Evolutionary conservation across 2,797 vertebrate species (phyloP).

Genomic region (Aphelocoma californica): DNA sequence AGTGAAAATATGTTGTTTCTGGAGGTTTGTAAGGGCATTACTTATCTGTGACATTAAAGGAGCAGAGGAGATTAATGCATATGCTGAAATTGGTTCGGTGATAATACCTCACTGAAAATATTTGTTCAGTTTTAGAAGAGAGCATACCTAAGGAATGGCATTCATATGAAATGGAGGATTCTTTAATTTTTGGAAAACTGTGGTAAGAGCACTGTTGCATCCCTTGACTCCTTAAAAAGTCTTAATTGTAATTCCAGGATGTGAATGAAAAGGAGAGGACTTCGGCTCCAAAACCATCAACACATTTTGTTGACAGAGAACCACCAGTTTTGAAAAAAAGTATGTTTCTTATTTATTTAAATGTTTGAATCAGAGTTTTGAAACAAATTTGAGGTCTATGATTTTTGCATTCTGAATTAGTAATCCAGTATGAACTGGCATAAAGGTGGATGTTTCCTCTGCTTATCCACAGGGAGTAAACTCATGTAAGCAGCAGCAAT

Average conservation of each 20-base stretch:
- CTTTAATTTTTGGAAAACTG: background rate
- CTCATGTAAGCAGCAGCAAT: background rate
- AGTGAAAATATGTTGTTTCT: background rate
- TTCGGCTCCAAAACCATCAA: constrained; percentile 77
- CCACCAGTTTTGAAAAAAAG: constrained; percentile 82
- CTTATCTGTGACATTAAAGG: background rate
- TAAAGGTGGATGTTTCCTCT: background rate
- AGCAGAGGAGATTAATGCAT: background rate
- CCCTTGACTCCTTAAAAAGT: background rate
- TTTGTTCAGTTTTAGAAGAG: background rate
- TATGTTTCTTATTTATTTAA: constrained; percentile 69
- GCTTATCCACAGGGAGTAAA: background rate
- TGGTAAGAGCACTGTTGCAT: background rate
- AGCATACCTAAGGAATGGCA: background rate
- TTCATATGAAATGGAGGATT: background rate
- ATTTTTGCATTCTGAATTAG: background rate
- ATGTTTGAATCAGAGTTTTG: background rate
- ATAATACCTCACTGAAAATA: background rate
- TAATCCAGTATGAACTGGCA: background rate
- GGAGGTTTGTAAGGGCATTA: background rate
- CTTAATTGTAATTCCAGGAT: constrained; percentile 75
- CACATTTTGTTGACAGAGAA: constrained; percentile 79
- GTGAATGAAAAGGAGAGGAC: constrained; percentile 66
- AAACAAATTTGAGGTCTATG: background rate
- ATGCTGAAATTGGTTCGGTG: background rate